Evolutionary conservation across 2,888 invertebrate species (phyloP).

Genomic region (Ophion obscuratus): DNA sequence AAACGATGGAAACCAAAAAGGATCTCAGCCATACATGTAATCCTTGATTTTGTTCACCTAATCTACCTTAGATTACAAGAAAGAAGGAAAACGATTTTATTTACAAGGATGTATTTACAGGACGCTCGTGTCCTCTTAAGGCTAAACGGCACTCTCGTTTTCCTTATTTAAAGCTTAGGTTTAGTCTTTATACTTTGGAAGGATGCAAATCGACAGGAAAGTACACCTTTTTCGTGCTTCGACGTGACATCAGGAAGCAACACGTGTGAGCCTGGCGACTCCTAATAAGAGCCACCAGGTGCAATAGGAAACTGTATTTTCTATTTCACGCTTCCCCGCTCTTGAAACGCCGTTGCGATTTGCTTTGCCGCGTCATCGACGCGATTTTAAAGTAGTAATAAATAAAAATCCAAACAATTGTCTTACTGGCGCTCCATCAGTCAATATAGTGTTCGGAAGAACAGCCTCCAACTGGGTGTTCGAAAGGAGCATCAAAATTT

Average conservation of each 20-base stretch:
- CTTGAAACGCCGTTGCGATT: background rate
- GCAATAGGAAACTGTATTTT: constrained; percentile 23
- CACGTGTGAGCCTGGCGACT: constrained; percentile 18
- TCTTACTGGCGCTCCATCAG: constrained; percentile 50
- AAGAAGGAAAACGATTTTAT: constrained; percentile 66
- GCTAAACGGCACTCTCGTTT: constrained; percentile 56
- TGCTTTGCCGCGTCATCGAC: background rate
- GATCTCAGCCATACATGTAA: constrained; percentile 35
- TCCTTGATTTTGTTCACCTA: constrained; percentile 34
- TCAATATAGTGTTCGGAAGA: constrained; percentile 11
- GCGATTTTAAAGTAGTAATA: constrained; percentile 51
- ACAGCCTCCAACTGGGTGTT: background rate
- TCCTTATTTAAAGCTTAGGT: constrained; percentile 71
- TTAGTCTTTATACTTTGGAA: constrained; percentile 72
- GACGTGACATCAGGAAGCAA: constrained; percentile 27
- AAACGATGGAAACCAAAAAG: constrained; percentile 40
- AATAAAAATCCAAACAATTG: constrained; percentile 39
- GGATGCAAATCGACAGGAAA: constrained; percentile 65
- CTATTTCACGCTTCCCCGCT: constrained; percentile 4
- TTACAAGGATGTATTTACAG: constrained; percentile 75
- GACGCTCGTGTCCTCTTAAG: constrained; percentile 30
- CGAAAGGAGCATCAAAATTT: constrained; percentile 21
- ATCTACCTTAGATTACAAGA: constrained; percentile 22
- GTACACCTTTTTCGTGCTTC: constrained; percentile 28
- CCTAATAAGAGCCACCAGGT: constrained; percentile 27